phyloP scores from a whole-genome alignment of 2,888 invertebrate genomes.

The Pheosia gnoma region DNA sequence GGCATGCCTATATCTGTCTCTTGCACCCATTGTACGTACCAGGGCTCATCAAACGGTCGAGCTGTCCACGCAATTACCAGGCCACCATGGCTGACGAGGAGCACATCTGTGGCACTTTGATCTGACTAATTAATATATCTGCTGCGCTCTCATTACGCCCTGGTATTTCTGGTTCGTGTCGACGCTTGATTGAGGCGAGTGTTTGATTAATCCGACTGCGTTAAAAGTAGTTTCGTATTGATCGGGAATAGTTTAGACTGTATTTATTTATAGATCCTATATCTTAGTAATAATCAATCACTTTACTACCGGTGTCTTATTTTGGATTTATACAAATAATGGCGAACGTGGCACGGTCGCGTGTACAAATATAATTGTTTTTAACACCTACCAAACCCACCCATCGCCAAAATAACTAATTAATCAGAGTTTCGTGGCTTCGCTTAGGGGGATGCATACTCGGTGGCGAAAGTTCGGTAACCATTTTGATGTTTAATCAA shows the following conservation, averaged over 20 bases:
- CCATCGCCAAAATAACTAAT: no score
- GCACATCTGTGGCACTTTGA: slow-evolving; percentile 62
- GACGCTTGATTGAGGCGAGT: slow-evolving; percentile 33
- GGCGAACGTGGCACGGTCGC: no score
- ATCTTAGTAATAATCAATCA: no score
- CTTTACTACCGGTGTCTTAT: no score
- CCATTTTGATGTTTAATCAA: no score
- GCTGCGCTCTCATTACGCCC: slow-evolving; percentile 56
- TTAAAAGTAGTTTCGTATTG: neutral
- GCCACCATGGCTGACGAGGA: slow-evolving; percentile 57
- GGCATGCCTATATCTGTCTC: slow-evolving; percentile 31
- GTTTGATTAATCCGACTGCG: slow-evolving; percentile 24
- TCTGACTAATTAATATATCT: slow-evolving; percentile 70
- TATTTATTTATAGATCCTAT: no score
- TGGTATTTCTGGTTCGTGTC: slow-evolving; percentile 63
- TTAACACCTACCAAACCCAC: no score
- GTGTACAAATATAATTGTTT: no score
- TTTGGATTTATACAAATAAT: no score
- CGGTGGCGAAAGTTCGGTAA: no score
- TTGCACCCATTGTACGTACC: slow-evolving; percentile 10
- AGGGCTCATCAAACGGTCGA: slow-evolving; percentile 40
- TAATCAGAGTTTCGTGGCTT: no score
- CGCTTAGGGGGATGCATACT: no score
- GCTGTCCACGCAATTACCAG: slow-evolving; percentile 62
- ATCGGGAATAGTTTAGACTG: neutral